Base-by-base conservation (phyloP, 1,140 invertebrate species). In the Drosophila pseudoananassae region DNA sequence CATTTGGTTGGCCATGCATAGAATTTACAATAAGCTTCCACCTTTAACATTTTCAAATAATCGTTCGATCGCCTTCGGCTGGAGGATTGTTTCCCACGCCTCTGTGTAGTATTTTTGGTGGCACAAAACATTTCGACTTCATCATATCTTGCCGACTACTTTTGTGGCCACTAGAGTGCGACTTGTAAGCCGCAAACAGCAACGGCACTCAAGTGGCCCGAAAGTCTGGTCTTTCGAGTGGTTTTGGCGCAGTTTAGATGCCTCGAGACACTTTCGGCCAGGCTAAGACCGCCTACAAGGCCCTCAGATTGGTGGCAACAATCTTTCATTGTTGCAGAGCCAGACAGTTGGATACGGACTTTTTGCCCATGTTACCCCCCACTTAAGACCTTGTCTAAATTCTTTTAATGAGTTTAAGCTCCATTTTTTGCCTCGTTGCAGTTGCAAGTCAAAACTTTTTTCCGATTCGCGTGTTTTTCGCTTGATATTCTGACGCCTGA, bases 401-500 rank as follows among this genome's bases (percentile, higher is more conserved):
- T 87, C 53, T 58, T 72, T 81, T 81, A 76, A 76, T 76, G 72
- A 76, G 73, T 76, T 76, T 66, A 53, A 57, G 57, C 46, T 58
- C 56, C 46, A 17, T 46, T 46, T 46, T 17, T 46, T 46, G 6
- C 25, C 25, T 12, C 77, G 77, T 64, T 85, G 81, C 77, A 85
- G 81, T 80, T 64, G 58, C 58, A 65, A 33, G 59, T 74, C 45
- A 51, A 75, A 75, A 75, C 52, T 75, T 75, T 74, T 20, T 8
- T 17, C 2, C 10, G 43, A 40, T 20, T 70, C 40, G 51, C 66
- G 66, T 69, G 63, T 69, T 69, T 54, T 46, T 63, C 25, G 29
- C 54, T 51, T 50, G 27, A 70, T 58, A 58, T 71, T 56, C 50
- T 69, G 66, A 69, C 66, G 66, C 51, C 64, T 36, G 63, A 45